A percentile compares a stretch with the other conserved stretches of the same genome.
Evolutionary conservation across 2,113 vertebrate species (phyloP).

Genomic region (Australoheros scitulus): DNA sequence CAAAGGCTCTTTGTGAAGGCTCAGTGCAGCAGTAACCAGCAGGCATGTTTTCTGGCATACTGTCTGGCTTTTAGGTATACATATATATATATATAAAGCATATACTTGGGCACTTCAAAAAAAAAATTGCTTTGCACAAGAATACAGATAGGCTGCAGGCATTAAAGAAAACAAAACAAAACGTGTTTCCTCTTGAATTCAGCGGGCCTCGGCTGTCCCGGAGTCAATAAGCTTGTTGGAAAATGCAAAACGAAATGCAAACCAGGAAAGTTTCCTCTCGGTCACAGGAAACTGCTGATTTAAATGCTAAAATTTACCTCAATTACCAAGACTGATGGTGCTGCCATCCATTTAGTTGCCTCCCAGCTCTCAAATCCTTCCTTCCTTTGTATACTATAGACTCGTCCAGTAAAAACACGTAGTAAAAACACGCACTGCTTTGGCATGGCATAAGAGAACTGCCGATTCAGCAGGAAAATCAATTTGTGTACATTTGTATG

Average conservation of each 20-base stretch:
- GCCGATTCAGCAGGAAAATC: slow-evolving; percentile 50
- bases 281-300: slow-evolving; percentile 27
- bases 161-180: background rate
- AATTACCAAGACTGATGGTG: slow-evolving; percentile 60
- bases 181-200: slow-evolving; percentile 14
- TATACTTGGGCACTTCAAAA: background rate
- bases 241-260: slow-evolving; percentile 55
- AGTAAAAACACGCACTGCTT: slow-evolving; percentile 12
- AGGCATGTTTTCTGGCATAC: background rate
- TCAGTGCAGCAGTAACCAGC: background rate
- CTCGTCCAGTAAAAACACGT: background rate
- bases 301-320: slow-evolving; percentile 54
- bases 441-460: slow-evolving; percentile 4
- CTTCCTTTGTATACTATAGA: background rate
- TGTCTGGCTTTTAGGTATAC: background rate
- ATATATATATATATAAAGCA: background rate
- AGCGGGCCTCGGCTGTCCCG: slow-evolving; percentile 6
- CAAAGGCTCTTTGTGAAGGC: background rate
- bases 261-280: slow-evolving; percentile 53
- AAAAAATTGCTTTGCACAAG: background rate
- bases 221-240: slow-evolving; percentile 28
- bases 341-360: slow-evolving; percentile 10
- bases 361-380: background rate
- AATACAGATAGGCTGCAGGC: background rate
- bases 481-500: slow-evolving; percentile 46